A percentile compares a stretch with the other conserved stretches of the same genome.
These are phyloP conservation scores for Poecilia wingei DNA, from an alignment of 2,797 vertebrate species.

Conservation along the genomic window DNA sequence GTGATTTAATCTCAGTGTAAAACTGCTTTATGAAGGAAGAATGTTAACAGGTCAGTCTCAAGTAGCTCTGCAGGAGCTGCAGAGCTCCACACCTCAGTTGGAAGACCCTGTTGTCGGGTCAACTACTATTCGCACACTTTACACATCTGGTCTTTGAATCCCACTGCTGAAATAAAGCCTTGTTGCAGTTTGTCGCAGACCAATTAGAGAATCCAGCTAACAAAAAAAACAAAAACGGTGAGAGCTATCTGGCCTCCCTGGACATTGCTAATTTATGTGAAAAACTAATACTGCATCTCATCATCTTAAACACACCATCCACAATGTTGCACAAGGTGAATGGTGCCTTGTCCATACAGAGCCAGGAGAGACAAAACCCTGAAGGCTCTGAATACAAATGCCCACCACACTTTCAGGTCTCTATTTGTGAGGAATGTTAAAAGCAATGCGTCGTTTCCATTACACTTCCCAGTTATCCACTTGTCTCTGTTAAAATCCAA, in stretches of 20 bases:
- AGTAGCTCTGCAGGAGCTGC: background rate
- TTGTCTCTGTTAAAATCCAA: background rate
- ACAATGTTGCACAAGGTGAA: background rate
- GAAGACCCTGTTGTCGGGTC: background rate
- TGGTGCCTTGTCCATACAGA: background rate
- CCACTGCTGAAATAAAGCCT: background rate
- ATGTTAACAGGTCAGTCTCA: background rate
- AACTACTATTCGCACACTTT: background rate
- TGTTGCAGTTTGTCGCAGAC: background rate
- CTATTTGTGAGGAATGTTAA: background rate
- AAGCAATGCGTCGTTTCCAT: constrained; percentile 10
- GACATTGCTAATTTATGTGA: background rate
- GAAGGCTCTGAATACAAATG: background rate
- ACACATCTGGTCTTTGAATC: background rate
- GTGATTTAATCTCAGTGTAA: background rate
- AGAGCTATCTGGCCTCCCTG: background rate
- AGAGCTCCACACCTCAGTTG: background rate
- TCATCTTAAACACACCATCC: background rate
- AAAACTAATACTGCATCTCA: background rate
- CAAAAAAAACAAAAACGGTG: background rate
- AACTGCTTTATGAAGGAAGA: background rate
- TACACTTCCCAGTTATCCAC: background rate
- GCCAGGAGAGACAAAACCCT: background rate
- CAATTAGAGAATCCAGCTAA: background rate
- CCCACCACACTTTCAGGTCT: background rate